phyloP scores from a whole-genome alignment of 2,797 vertebrate species.

The Paguma larvata region DNA sequence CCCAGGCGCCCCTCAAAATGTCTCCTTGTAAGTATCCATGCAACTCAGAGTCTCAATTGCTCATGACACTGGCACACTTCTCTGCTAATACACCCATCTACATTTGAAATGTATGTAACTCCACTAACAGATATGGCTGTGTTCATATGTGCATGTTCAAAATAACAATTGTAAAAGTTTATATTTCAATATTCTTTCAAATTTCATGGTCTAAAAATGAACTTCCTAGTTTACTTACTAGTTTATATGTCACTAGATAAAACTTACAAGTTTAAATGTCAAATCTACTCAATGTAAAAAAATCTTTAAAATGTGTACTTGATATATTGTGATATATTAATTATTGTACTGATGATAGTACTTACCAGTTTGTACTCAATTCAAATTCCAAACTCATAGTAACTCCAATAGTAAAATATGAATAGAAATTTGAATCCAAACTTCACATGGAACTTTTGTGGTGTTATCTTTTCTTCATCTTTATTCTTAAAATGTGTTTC shows the following conservation, averaged over 20 bases:
- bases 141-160: background rate
- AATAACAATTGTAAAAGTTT: background rate
- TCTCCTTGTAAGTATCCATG: background rate
- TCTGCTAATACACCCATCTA: too few species aligned
- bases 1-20: too few species aligned
- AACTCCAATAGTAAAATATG: background rate
- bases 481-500: background rate
- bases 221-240: background rate
- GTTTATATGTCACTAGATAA: too few species aligned
- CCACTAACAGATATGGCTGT: background rate
- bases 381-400: background rate
- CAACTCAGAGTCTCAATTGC: rapidly evolving
- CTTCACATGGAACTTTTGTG: background rate
- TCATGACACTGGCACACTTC: too few species aligned
- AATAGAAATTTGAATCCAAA: background rate
- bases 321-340: background rate
- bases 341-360: background rate
- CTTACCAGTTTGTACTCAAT: background rate
- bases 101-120: rapidly evolving
- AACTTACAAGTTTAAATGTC: background rate
- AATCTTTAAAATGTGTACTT: background rate
- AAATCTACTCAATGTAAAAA: background rate
- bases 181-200: background rate
- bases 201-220: background rate
- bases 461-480: background rate